Evolutionary conservation across 2,888 invertebrate genomes (phyloP).

Genomic region (Caprella mutica): DNA sequence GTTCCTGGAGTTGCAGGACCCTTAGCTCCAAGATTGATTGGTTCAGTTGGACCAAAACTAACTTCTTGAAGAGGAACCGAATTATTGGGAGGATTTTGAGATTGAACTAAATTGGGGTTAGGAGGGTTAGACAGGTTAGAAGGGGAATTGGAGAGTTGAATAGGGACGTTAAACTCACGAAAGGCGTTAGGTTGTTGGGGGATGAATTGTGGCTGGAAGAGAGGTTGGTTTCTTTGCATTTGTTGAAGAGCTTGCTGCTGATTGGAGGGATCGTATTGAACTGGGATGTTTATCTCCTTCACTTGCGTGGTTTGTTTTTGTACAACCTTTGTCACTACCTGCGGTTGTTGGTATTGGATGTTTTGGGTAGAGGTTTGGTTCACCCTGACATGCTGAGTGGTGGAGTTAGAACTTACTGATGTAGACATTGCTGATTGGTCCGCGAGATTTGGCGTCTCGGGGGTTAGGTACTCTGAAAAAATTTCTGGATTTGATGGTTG

Average conservation of each 20-base stretch:
- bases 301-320: no score
- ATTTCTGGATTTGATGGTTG: no score
- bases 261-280: not conserved
- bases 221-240: not conserved
- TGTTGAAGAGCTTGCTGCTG: constrained; percentile 1
- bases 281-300: constrained; percentile 7
- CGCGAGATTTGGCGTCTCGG: no score
- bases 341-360: no score
- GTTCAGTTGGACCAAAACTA: not conserved
- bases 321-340: no score
- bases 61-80: not conserved
- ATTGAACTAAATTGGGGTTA: not conserved
- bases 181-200: not conserved
- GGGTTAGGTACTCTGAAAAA: no score
- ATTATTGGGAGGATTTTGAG: not conserved
- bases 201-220: not conserved
- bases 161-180: constrained; percentile 6
- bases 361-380: no score
- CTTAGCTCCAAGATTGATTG: not conserved
- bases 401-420: no score
- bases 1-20: not conserved
- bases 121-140: not conserved
- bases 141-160: constrained; percentile 5
- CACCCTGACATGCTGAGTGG: no score
- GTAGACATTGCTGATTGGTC: no score